Conservation (phyloP, 2,888 invertebrate species). For the Rugalucina vietnamica region DNA sequence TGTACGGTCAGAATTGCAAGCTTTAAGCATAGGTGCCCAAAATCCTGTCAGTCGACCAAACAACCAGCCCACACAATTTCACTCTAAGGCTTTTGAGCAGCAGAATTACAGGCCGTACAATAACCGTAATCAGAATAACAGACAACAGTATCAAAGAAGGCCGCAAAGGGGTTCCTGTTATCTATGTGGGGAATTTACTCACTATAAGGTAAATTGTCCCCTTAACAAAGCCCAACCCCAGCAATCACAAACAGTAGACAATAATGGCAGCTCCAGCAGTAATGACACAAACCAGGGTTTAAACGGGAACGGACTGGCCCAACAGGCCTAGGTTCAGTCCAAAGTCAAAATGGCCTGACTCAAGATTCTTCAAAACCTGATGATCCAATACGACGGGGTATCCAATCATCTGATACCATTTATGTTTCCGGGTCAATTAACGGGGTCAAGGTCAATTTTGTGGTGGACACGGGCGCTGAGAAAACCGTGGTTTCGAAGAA, state of each 20-base stretch:
- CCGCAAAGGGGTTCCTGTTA: slow-evolving; percentile 18
- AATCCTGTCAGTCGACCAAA: too few species aligned
- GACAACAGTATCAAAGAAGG: not conserved
- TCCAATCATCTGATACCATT: slow-evolving; percentile 24
- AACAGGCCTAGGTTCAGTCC: slow-evolving; percentile 24
- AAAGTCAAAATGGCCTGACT: slow-evolving; percentile 8
- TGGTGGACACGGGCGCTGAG: slow-evolving; percentile 26
- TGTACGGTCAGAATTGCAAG: slow-evolving; percentile 3
- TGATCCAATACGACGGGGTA: slow-evolving; percentile 11
- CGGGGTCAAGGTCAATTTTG: slow-evolving; percentile 20
- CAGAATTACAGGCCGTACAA: not conserved
- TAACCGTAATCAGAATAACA: not conserved
- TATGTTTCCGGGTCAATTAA: slow-evolving; percentile 24
- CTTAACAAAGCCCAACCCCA: not conserved
- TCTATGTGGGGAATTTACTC: slow-evolving; percentile 23
- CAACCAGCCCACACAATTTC: not conserved
- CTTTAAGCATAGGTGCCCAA: not conserved
- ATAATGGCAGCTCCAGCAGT: not conserved
- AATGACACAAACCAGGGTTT: slow-evolving; percentile 10
- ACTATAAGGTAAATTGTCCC: not conserved
- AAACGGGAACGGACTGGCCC: slow-evolving; percentile 35
- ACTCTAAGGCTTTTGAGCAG: not conserved
- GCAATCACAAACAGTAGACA: not conserved
- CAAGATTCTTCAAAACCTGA: not conserved
- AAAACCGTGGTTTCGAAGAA: slow-evolving; percentile 13